These are phyloP conservation scores for Cnemophilus loriae DNA, from an alignment of 2,113 vertebrate genomes.

Conservation along the genomic window DNA sequence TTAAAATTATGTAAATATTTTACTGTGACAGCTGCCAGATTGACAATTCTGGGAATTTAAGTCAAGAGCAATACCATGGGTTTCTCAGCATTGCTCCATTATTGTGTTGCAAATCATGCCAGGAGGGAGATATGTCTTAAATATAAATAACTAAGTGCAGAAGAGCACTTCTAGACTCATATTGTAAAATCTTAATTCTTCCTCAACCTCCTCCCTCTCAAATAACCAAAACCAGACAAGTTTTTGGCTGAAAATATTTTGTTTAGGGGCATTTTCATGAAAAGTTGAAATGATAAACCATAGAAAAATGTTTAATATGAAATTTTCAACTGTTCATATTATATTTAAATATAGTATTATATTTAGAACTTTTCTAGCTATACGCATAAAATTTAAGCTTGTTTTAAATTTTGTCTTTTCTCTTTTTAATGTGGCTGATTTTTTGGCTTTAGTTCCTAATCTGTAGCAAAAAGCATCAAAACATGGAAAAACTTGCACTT, in stretches of 20 bases:
- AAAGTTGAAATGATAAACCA: background rate
- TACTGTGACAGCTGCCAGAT: conserved; percentile 14
- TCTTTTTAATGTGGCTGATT: background rate
- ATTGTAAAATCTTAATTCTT: conserved; percentile 52
- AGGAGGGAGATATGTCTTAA: conserved; percentile 52
- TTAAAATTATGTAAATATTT: conserved; percentile 47
- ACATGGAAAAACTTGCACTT: background rate
- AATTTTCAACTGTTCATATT: background rate
- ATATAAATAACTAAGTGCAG: conserved; percentile 46
- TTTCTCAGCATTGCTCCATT: conserved; percentile 28
- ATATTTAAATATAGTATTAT: background rate
- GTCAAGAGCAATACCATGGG: background rate
- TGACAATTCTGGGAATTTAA: conserved; percentile 57
- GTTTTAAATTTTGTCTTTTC: background rate
- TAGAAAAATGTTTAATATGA: background rate
- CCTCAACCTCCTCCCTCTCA: conserved; percentile 1
- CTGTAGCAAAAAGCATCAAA: background rate
- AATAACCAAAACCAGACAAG: conserved; percentile 45
- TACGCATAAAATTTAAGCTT: background rate
- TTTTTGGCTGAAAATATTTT: background rate
- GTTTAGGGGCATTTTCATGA: background rate
- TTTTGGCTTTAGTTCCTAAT: background rate
- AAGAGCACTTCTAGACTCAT: background rate
- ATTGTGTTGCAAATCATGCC: conserved; percentile 35
- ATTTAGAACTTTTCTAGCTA: background rate